Evolutionary conservation across 2,797 vertebrate genomes (phyloP).

Genomic region (Florisuga fusca): DNA sequence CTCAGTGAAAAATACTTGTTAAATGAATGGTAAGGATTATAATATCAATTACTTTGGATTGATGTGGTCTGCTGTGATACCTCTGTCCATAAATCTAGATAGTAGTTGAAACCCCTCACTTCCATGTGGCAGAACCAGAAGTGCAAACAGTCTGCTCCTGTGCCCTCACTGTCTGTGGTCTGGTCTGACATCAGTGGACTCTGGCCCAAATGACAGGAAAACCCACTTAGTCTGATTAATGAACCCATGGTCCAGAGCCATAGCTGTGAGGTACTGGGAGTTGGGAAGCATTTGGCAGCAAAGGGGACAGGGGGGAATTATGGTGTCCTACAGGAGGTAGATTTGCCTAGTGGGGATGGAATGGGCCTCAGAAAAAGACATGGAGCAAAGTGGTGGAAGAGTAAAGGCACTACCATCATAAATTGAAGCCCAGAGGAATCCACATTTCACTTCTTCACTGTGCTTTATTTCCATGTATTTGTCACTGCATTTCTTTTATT

Average conservation of each 20-base stretch:
- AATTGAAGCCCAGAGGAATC: neutral
- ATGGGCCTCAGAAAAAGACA: neutral
- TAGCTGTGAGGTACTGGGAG: neutral
- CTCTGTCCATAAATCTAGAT: neutral
- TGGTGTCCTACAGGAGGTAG: neutral
- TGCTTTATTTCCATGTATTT: neutral
- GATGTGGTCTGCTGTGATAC: neutral
- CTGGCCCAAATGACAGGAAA: neutral
- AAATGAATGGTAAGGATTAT: neutral
- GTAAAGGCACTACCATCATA: neutral
- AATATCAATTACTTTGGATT: neutral
- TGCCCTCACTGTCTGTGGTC: neutral
- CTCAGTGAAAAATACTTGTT: neutral
- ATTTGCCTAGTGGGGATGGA: neutral
- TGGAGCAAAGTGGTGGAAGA: neutral
- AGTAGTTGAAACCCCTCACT: neutral
- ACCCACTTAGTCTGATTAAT: neutral
- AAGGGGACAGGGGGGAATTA: no score
- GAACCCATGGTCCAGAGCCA: neutral
- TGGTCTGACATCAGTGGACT: neutral
- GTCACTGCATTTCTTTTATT: neutral
- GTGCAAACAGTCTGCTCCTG: no score
- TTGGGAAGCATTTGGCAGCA: no score
- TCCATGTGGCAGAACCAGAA: neutral
- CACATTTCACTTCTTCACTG: neutral